Conservation (phyloP, 2,888 invertebrate species). For the Athalia rosae region DNA sequence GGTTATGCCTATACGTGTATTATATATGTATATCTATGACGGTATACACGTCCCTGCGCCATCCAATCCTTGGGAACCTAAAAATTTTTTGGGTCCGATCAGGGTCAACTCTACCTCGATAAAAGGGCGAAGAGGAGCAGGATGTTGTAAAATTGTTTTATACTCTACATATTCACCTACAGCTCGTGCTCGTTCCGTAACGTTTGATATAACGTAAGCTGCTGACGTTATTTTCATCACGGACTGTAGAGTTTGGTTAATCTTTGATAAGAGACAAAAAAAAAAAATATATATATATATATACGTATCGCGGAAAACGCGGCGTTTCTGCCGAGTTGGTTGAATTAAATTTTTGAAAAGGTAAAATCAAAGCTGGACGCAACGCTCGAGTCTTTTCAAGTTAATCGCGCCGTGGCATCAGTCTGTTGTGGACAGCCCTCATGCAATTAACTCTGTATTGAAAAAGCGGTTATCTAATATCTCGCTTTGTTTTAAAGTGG, state of each 20-base stretch:
- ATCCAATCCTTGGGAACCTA: conserved; percentile 36
- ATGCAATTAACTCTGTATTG: conserved; percentile 66
- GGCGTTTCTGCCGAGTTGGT: neutral
- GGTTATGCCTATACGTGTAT: conserved; percentile 53
- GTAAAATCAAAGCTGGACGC: conserved; percentile 57
- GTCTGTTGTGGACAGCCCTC: conserved; percentile 73
- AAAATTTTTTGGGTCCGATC: conserved; percentile 13
- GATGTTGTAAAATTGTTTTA: neutral
- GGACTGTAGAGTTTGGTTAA: too few relatives aligned
- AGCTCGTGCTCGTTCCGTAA: neutral
- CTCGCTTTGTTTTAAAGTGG: conserved; percentile 71
- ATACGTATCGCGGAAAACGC: neutral
- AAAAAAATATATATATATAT: neutral
- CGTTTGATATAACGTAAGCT: too few relatives aligned
- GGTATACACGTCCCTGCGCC: neutral
- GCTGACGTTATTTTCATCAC: too few relatives aligned
- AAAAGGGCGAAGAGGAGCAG: conserved; percentile 11
- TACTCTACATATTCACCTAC: neutral
- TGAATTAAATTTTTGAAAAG: conserved; percentile 17
- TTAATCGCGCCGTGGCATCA: conserved; percentile 71
- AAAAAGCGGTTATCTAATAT: conserved; percentile 71
- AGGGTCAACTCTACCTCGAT: conserved; percentile 32
- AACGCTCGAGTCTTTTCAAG: conserved; percentile 64
- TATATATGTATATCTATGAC: conserved; percentile 1
- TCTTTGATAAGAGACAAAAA: neutral